Percentiles rank a stretch among this genome's conserved stretches.
phyloP scores from a whole-genome alignment of 2,797 vertebrate genomes.

The Hafferia zeledoni region DNA sequence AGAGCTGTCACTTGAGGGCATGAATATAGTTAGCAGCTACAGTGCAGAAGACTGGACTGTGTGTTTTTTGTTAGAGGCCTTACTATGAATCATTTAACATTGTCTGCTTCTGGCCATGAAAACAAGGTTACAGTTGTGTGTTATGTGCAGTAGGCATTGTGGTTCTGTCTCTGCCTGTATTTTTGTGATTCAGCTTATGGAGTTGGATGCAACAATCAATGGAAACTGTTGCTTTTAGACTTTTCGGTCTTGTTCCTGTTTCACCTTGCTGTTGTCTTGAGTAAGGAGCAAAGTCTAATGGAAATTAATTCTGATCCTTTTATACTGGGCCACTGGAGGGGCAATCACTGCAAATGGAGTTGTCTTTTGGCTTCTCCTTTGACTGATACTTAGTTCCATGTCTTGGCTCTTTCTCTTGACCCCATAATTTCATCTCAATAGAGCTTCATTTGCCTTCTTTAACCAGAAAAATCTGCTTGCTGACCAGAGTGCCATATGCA shows the following conservation, averaged over 20 bases:
- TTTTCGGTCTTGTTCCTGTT: background rate
- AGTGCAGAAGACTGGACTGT: background rate
- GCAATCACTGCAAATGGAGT: background rate
- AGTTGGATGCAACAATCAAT: background rate
- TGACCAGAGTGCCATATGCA: background rate
- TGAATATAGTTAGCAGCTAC: background rate
- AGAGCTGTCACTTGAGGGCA: background rate
- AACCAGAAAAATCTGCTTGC: background rate
- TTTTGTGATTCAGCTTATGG: background rate
- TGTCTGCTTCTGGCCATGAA: background rate
- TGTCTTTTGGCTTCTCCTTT: background rate
- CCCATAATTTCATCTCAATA: background rate
- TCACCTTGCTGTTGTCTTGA: background rate
- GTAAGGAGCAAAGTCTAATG: background rate
- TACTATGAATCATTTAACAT: background rate
- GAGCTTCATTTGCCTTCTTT: background rate
- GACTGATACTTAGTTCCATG: background rate
- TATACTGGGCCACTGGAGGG: background rate
- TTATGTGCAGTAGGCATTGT: background rate
- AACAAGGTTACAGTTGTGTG: background rate
- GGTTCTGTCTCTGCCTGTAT: background rate
- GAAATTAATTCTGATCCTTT: background rate
- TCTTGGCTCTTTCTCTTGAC: background rate
- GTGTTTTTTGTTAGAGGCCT: background rate
- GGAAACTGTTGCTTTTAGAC: background rate